These are phyloP conservation scores for Prunella himalayana DNA, from an alignment of 2,113 vertebrate species.

Conservation along the genomic window DNA sequence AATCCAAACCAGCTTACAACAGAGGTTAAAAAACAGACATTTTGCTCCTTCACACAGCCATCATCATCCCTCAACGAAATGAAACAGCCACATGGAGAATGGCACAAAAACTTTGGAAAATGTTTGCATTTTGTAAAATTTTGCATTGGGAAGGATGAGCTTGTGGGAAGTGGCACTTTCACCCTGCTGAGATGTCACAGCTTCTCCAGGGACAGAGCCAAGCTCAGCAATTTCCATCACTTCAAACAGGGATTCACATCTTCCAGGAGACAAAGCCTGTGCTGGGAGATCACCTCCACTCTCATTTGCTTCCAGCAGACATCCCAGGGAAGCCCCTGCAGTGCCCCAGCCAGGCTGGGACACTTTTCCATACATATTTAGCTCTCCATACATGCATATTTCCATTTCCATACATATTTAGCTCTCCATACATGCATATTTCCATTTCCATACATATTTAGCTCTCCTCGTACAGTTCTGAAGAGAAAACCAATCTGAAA, in stretches of 20 bases:
- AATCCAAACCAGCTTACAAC: constrained; percentile 43
- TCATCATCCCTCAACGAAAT: neutral
- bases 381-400: neutral
- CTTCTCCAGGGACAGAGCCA: neutral
- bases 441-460: neutral
- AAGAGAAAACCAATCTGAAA: neutral
- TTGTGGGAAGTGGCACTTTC: neutral
- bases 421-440: too few species aligned
- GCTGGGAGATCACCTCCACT: neutral
- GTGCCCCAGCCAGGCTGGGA: neutral
- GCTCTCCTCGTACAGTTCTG: neutral
- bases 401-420: neutral
- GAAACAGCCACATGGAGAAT: neutral
- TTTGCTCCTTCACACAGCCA: neutral
- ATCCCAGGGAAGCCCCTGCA: neutral
- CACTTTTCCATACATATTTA: neutral
- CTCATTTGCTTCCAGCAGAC: neutral
- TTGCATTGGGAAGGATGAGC: neutral
- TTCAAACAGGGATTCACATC: rapidly evolving
- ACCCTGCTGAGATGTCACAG: neutral
- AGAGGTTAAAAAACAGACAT: neutral
- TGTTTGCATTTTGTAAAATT: neutral
- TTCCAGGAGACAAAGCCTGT: neutral
- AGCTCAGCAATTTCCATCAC: neutral
- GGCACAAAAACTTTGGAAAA: neutral